Base-by-base conservation (phyloP, 2,888 invertebrate genomes). In the Ariolimax columbianus region DNA sequence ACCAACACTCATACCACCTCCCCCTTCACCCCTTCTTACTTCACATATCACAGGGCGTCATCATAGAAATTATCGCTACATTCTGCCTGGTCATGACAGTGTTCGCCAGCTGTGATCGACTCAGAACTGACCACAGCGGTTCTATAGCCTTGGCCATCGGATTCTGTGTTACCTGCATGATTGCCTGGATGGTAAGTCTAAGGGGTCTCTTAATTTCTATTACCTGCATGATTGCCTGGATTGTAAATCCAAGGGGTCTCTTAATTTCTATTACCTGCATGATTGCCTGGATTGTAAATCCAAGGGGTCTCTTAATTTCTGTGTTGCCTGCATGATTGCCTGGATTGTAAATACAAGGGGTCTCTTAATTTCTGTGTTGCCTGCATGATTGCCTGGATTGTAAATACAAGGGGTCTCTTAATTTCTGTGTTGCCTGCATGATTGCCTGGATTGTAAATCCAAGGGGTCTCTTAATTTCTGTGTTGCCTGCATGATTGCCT, bases 61-160 rank as follows among this genome's bases (percentile, higher is more conserved):
- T 97, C 66, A 95, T 98, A 86, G 98, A 98, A 94, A 96, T 96
- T 0, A 94, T 98, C 92, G 96, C 98, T 90, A 98, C 98, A 75
- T 97, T 98, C 92, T 95, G 98, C n/a, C 95, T 98, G 87, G 96
- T 98, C 43, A 95, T 98, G 87, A 97, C 97, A 7, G 97, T 98
- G 11, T 97, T 97, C 93, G 94, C 94, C 9, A 97, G 97, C 47
- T 97, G 96, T 89, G 98, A 98, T 94, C 95, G 95, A 0, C 96
- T 96, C 89, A 96, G 97, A 86, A 96, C 96, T n/a, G 97, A 98
- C 93, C 95, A 97, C 91, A 96, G 96, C 70, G 96, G 97, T 0
- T 97, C 97, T 0, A 97, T 97, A 2, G 90, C 92, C 0, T 95
- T 98, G 83, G 96, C 97, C 86, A 98, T 98, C 92, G 98, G 98